Conservation (phyloP, 1,140 invertebrate species). For the Papilio xuthus region DNA sequence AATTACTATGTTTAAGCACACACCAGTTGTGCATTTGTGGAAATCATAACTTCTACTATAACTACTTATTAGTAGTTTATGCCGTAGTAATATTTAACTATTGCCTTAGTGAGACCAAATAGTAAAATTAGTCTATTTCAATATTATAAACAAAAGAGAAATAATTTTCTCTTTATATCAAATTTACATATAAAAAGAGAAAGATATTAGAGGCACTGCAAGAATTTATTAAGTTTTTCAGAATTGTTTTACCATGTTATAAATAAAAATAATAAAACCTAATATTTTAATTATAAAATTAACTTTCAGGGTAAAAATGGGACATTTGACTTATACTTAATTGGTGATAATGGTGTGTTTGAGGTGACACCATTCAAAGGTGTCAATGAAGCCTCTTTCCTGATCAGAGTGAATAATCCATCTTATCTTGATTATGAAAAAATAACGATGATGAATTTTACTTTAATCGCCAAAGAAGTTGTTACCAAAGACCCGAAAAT, state of each 20-base stretch:
- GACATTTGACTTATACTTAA: conserved; percentile 92
- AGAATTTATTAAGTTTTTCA: no score
- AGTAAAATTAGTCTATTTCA: no score
- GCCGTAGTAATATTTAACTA: no score
- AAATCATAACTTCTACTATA: no score
- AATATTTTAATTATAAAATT: conserved; percentile 11
- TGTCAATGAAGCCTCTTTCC: conserved; percentile 95
- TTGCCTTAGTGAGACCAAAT: no score
- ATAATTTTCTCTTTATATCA: no score
- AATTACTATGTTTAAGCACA: no score
- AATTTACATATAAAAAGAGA: no score
- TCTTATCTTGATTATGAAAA: conserved; percentile 93
- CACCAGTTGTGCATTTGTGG: no score
- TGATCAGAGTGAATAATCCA: conserved; percentile 94
- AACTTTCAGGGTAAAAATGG: conserved; percentile 92
- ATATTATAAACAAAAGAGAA: no score
- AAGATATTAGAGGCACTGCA: no score
- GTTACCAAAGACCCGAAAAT: conserved; percentile 87
- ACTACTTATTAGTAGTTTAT: no score
- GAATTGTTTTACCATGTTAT: not conserved
- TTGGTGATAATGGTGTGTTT: conserved; percentile 92
- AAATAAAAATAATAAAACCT: not conserved
- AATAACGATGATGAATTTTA: conserved; percentile 90
- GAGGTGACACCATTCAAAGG: conserved; percentile 93
- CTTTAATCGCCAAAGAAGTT: conserved; percentile 92